Base-by-base conservation (phyloP, 2,888 invertebrate genomes). In the Hesperia comma region DNA sequence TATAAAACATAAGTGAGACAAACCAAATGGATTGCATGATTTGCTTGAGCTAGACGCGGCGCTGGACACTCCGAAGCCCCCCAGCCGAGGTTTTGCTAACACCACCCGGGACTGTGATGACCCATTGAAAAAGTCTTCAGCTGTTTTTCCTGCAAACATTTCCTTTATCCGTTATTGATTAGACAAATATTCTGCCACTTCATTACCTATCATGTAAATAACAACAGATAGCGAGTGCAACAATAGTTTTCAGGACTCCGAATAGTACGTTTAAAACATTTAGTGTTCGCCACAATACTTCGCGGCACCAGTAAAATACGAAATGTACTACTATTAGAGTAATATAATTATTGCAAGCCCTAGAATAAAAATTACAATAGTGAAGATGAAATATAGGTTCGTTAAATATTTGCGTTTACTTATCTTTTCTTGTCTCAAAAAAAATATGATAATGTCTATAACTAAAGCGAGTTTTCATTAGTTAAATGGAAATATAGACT, bases 1-100 rank as follows among this genome's bases (percentile, higher is more conserved):
- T 15, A n/a, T 37, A 15, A 55, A 55, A 15, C 3, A 55, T 14
- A 37, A 37, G 15, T 40, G 46, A 8, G 51, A 75, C 80, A 77
- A 76, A 90, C 91, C 86, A 82, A 92, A 89, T 69, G 88, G 83
- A 77, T 86, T 92, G 69, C 79, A 81, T 58, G 76, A 81, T 82
- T 88, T 90, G 69, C 82, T 87, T 55, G 89, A 88, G 73, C 84
- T 84, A 53, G 89, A 85, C 57, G 86, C 85, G 68, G 88, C 83
- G 70, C 82, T 85, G 10, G 89, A 81, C 2, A 88, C 80, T 5
- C 88, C 90, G 78, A 92, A 90, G 6, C 87, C 88, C 60, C 91
- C 92, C 61, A 92, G 85, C 26, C 91, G 81, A 14, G 92, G 92
- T 73, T 91, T 92, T 5, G 92, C 92, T 74, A 92, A 75, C 37